Evolutionary conservation across 2,888 invertebrate genomes (phyloP).

Genomic region (Autographa pulchrina): DNA sequence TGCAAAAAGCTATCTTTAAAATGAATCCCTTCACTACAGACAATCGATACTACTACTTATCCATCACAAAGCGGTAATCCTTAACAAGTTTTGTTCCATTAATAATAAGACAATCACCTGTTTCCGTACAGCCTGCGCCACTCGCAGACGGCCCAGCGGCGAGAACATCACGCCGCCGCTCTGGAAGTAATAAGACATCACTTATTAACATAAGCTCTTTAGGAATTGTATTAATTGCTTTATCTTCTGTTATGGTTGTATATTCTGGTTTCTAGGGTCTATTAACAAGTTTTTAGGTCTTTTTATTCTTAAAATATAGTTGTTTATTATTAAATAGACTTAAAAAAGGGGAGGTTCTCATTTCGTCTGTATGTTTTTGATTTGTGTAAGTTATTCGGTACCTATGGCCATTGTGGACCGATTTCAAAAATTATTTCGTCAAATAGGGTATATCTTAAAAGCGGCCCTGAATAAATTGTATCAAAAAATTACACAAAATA

Average conservation of each 20-base stretch:
- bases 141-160: constrained; percentile 84
- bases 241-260: neutral
- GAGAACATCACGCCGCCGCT: constrained; percentile 88
- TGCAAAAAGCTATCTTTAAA: neutral
- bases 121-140: constrained; percentile 88
- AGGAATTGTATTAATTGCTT: constrained; percentile 38
- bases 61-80: neutral
- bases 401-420: too few relatives aligned
- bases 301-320: neutral
- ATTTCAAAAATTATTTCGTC: too few relatives aligned
- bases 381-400: too few relatives aligned
- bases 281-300: neutral
- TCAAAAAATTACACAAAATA: too few relatives aligned
- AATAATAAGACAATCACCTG: constrained; percentile 73
- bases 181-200: constrained; percentile 71
- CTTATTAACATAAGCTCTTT: constrained; percentile 45
- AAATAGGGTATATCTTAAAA: too few relatives aligned
- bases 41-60: too few relatives aligned
- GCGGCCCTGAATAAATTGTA: too few relatives aligned
- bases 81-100: constrained; percentile 7
- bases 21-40: too few relatives aligned
- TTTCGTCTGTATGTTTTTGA: too few relatives aligned
- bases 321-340: too few relatives aligned
- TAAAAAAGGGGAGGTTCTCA: too few relatives aligned
- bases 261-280: neutral